Evolutionary conservation across 2,888 invertebrate species (phyloP), one percentile per base, ranked within the genome.

Genomic region (Eurois occulta): DNA sequence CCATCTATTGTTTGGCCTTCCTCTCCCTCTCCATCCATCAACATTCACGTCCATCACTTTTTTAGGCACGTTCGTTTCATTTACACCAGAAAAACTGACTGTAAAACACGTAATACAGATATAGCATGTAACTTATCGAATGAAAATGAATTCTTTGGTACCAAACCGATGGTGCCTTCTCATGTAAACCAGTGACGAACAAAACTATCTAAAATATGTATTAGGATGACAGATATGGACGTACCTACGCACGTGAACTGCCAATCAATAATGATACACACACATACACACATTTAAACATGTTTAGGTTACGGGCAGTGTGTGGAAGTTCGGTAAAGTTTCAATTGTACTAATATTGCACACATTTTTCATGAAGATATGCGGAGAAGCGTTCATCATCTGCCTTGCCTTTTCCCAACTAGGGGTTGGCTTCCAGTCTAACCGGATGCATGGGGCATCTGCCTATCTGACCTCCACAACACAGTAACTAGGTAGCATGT

Each of bases 161-260:
- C 38, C n/a, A 79, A 32, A 52, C 62, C 35, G 1, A 75, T 58
- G 75, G 75, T 52, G 80, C 75, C 32, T 84, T 84, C 71, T 64
- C 67, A 58, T 85, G 85, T 84, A 71, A 75, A 58, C 60, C 41
- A 16, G 10, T 58, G 41, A 43, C 48, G 32, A 64, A 72, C 80
- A 64, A 71, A 75, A 68, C 80, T 75, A 68, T 58, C 71, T 75
- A 69, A 85, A 82, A 80, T 80, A 75, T 85, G 48, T 75, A 75
- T 80, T 85, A 74, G 74, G 43, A 69, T 80, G 68, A 75, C 75
- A 75, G 58, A 28, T 69, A 68, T 28, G 35, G 67, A 75, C 58
- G 38, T 52, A 64, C 65, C 58, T 62, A 83, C 84, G 78, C 84
- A 80, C 80, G 84, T 81, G 80, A 84, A 67, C 69, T 60, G 81